Base-by-base conservation (phyloP, 2,888 invertebrate genomes). In the Galerucella nymphaeae region DNA sequence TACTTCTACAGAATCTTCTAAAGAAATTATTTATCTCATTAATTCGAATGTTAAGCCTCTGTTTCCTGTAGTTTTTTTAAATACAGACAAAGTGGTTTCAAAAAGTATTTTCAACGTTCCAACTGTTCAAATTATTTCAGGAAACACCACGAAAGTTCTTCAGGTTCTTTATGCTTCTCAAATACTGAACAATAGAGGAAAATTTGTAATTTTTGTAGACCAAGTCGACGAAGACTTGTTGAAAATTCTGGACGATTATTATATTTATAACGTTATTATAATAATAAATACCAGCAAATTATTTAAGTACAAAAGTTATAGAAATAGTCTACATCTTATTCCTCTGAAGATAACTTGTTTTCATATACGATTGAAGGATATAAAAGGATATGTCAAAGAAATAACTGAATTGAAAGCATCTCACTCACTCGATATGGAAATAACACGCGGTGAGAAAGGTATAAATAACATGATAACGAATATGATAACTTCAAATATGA, bases 231-330 rank as follows among this genome's bases (percentile, higher is more conserved):
- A 13, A 58, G 30, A 30, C 11, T 10, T 58, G 6, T 23, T 23
- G 11, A 58, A 58, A 58, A 20, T 23, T 14, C 58, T 58, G 9
- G 58, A 58, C 23, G 30, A 58, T 30, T 58, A 58, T 30, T 23
- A 58, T 30, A 58, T 58, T 23, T 58, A 23, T 58, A 58, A 58
- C 20, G 58, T 58, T 3, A 30, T 58, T 30, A 58, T 58, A 13
- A 23, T 58, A 13, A 23, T 13, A n/a, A 23, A 13, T 23, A 30
- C 23, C 0, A 58, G 6, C 1, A 13, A 10, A 30, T 23, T 58
- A 30, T 58, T 58, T 13, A 30, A 14, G 13, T 58, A 58, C 23
- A 20, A 58, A 58, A 23, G 11, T 13, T 23, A 30, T 13, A 58
- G 30, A 8, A 58, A 58, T 23, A 13, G 14, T 20, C 5, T 13